Evolutionary conservation across 2,797 vertebrate genomes (phyloP), one percentile per base, ranked within the genome.

Genomic region (Alectoris magna): DNA sequence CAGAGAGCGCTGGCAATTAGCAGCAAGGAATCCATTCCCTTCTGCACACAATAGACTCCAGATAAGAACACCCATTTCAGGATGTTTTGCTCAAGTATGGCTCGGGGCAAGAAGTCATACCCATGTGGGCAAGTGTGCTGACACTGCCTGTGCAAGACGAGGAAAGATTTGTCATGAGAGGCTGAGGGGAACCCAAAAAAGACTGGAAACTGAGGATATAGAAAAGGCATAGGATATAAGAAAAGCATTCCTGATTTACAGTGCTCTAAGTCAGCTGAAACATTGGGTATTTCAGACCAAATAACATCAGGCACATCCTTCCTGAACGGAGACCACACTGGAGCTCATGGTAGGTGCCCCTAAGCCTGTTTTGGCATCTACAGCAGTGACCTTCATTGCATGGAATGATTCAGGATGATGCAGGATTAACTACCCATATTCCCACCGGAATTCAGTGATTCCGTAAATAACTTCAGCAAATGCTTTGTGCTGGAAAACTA

Each of bases 361-460:
- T 44, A 67, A 51, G 60, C 55, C 38, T 29, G 43, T 15, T 23
- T 14, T 46, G 36, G 19, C 6, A n/a, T 11, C 48, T 67, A 46
- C n/a, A 62, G 43, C 14, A 18, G 38, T 56, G 80, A 58, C 29
- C 11, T 6, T 46, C 19, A 1, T 11, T 74, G 68, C 22, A n/a
- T 15, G 9, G 60, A 66, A 38, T 0, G 0, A 27, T 5, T 15
- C 2, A 4, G 41, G 39, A 38, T 1, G 1, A 53, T 24, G 56
- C 34, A 53, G 60, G 6, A 11, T 56, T 68, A 49, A 29, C 29
- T 36, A 46, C 10, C 21, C 22, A 3, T 31, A 29, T 21, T 58
- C 38, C 29, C 11, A 59, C 34, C 19, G 23, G 36, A 34, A 21
- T 60, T n/a, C 29, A n/a, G 14, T 7, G 27, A 53, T n/a, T 87